These are phyloP conservation scores for Notarius lentiginosus DNA, from an alignment of 2,113 vertebrate genomes.

Conservation along the genomic window DNA sequence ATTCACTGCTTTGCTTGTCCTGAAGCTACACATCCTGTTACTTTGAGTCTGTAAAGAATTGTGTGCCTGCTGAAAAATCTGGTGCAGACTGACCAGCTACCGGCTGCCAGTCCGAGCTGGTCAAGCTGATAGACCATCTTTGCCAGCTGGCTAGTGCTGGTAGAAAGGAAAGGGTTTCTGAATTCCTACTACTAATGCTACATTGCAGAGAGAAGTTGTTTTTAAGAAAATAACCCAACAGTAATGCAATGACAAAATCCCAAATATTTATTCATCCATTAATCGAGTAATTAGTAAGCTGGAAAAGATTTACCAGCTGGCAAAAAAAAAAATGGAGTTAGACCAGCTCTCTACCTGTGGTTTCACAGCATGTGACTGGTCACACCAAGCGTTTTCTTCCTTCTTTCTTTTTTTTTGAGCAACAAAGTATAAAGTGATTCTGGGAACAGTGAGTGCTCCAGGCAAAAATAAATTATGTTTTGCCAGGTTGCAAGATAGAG, in stretches of 20 bases:
- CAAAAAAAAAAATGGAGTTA: background rate
- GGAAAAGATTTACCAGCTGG: background rate
- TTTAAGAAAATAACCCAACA: background rate
- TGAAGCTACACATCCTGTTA: background rate
- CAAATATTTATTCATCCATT: background rate
- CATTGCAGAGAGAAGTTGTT: background rate
- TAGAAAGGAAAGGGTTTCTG: background rate
- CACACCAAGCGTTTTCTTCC: background rate
- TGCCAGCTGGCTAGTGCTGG: background rate
- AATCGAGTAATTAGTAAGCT: background rate
- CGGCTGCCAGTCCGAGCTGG: background rate
- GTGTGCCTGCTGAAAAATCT: background rate
- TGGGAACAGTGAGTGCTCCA: constrained; percentile 8
- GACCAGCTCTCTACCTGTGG: background rate
- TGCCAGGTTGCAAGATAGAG: background rate
- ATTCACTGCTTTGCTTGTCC: background rate
- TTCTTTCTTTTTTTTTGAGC: background rate
- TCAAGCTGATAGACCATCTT: background rate
- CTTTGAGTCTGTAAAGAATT: background rate
- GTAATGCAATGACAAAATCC: background rate
- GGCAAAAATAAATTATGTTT: background rate
- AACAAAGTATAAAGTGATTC: background rate
- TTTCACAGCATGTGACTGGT: constrained; percentile 1
- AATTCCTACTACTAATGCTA: background rate
- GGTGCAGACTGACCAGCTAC: background rate